A percentile compares a stretch with the other conserved stretches of the same genome.
Evolutionary conservation across 2,888 invertebrate genomes (phyloP).

Genomic region (Lumbricus terrestris): DNA sequence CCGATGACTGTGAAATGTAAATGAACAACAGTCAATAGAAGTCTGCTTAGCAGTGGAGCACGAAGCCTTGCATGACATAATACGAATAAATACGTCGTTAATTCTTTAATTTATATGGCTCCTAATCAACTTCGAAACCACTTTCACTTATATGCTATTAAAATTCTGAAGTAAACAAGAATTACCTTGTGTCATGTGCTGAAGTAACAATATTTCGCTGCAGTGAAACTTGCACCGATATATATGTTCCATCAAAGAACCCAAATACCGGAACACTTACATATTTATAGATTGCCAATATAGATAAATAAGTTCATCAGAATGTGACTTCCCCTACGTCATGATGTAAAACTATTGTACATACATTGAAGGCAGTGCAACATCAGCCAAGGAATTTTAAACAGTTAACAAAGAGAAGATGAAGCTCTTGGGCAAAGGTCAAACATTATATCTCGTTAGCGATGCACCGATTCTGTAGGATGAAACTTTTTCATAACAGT

Average conservation of each 20-base stretch:
- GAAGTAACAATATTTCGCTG: background rate
- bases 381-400: background rate
- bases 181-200: background rate
- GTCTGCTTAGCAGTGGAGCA: background rate
- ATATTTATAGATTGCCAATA: background rate
- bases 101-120: background rate
- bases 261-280: background rate
- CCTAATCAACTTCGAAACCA: background rate
- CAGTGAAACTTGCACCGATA: background rate
- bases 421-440: background rate
- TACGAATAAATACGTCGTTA: background rate
- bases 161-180: background rate
- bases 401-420: background rate
- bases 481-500: background rate
- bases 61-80: background rate
- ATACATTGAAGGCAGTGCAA: background rate
- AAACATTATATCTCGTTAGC: background rate
- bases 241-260: background rate
- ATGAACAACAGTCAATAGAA: background rate
- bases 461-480: background rate
- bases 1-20: no score
- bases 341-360: background rate
- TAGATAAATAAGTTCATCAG: background rate
- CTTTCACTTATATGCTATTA: background rate
- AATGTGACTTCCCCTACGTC: background rate